Evolutionary conservation across 2,113 vertebrate species (phyloP), one percentile per base, ranked within the genome.

Genomic region (Isurus oxyrinchus): DNA sequence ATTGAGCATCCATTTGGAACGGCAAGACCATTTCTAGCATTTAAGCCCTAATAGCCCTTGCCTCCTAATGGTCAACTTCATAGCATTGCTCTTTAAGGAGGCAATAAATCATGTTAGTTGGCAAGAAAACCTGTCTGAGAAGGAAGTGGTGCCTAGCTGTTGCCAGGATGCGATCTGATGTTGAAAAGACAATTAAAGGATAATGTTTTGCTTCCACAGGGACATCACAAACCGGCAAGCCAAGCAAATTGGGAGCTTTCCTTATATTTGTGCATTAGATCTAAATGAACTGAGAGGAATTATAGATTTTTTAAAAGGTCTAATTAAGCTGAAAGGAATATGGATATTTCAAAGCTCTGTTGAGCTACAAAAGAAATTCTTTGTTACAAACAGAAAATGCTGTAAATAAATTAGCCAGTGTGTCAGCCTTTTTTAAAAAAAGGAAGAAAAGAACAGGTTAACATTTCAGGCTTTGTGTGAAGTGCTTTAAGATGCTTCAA

Each of bases 21-120:
- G 63, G n/a, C 90, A 61, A 57, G 90, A 61, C 21, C 57, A 93
- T 44, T 40, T 35, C 35, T 8, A 63, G 49, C 94, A 72, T 53
- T 95, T 53, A 95, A 72, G 31, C 40, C 94, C 49, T 35, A 95
- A 95, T 72, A 95, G 5, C 31, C 11, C 94, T 72, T 14, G 25
- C 40, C 40, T 95, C 49, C 44, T 95, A 49, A 95, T 69, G 66
- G 25, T 40, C 49, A 2, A 95, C 49, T 69, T 49, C 35, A n/a
- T 35, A 59, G n/a, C 59, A 40, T 63, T 94, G 31, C 57, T 94
- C 94, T 55, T 95, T 95, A 72, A 95, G 40, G 66, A 95, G 67
- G 44, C 94, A 55, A 72, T 95, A 95, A 95, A 95, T 95, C 66
- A 69, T 72, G 67, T 69, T 44, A 44, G 5, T 67, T 66, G 63